These are phyloP conservation scores for Catocala sponsa DNA, from an alignment of 2,888 invertebrate species.

Conservation along the genomic window DNA sequence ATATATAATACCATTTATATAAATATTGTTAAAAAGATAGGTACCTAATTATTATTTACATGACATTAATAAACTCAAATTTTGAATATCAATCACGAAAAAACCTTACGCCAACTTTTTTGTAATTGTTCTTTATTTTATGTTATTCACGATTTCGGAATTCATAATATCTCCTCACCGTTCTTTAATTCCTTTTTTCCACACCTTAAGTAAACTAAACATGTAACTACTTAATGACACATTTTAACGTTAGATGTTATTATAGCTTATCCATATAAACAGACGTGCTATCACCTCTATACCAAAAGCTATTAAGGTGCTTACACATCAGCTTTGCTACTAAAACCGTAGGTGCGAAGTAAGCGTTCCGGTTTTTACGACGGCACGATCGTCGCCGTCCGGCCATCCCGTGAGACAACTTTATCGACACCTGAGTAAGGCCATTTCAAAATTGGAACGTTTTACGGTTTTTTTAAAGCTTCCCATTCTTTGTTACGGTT, in stretches of 20 bases:
- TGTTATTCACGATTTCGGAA: too few species aligned
- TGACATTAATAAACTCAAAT: too few species aligned
- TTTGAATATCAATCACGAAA: too few species aligned
- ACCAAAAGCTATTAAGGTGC: conserved; percentile 38
- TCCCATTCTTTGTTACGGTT: conserved; percentile 41
- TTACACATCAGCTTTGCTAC: conserved; percentile 49
- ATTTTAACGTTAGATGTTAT: neutral
- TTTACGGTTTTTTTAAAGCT: conserved; percentile 52
- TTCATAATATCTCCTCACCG: too few species aligned
- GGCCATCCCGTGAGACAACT: conserved; percentile 65
- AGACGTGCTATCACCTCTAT: neutral
- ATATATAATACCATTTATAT: too few species aligned
- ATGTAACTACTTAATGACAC: too few species aligned
- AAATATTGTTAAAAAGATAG: too few species aligned
- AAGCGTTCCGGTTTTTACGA: conserved; percentile 81
- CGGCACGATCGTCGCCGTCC: conserved; percentile 63
- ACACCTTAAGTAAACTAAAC: too few species aligned
- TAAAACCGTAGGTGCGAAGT: conserved; percentile 59
- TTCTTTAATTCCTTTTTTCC: too few species aligned
- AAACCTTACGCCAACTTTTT: too few species aligned
- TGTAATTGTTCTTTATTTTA: too few species aligned
- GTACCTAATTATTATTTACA: too few species aligned
- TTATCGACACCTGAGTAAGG: conserved; percentile 85
- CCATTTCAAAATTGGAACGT: conserved; percentile 66
- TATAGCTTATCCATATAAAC: neutral